Percentiles rank a stretch among this genome's conserved stretches.
Conservation (phyloP, 2,113 vertebrate species). For the Percopsis transmontana region DNA sequence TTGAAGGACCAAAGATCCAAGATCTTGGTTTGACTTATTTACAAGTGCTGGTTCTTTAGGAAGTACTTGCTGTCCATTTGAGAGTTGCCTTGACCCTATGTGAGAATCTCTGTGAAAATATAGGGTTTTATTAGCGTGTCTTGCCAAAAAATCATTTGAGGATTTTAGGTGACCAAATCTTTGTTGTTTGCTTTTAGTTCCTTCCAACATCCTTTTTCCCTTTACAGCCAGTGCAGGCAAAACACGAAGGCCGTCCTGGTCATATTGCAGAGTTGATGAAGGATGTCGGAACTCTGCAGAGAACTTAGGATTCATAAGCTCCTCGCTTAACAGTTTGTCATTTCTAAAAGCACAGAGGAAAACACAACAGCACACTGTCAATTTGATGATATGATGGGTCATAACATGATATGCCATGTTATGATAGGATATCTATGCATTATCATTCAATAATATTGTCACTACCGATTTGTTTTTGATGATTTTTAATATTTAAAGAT, state of each 20-base stretch:
- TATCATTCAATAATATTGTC: too few relatives aligned
- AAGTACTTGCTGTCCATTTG: neutral
- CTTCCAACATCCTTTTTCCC: neutral
- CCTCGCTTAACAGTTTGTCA: slow-evolving; percentile 37
- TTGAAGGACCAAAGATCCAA: neutral
- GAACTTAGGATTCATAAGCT: slow-evolving; percentile 34
- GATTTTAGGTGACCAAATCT: slow-evolving; percentile 8
- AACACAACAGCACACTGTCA: slow-evolving; percentile 19
- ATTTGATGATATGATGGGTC: neutral
- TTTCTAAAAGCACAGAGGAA: slow-evolving; percentile 35
- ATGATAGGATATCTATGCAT: too few relatives aligned
- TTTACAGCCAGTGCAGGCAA: neutral
- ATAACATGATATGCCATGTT: too few relatives aligned
- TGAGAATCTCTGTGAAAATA: neutral
- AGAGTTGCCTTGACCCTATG: neutral
- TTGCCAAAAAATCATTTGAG: neutral
- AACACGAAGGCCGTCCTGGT: neutral
- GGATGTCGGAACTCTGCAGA: slow-evolving; percentile 34
- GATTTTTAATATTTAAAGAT: too few relatives aligned
- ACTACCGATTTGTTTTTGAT: too few relatives aligned
- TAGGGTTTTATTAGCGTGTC: neutral
- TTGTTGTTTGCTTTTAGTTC: neutral
- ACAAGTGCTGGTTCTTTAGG: neutral
- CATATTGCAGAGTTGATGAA: slow-evolving; percentile 4
- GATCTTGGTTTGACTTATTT: neutral